Base-by-base conservation (phyloP, 2,113 vertebrate genomes). In the Cacatua alba region DNA sequence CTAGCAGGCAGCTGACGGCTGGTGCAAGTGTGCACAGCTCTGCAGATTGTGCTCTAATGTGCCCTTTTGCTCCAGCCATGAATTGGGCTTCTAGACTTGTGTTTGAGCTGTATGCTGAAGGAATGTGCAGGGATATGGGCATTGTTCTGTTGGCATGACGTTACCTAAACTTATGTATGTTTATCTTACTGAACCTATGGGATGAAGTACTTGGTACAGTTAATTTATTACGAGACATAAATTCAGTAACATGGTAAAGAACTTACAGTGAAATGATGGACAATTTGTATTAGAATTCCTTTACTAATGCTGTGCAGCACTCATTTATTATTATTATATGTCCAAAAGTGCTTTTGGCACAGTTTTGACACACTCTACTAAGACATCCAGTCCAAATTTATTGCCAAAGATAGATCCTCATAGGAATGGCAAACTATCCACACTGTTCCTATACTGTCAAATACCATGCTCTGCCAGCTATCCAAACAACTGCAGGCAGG, bases 331-430 rank as follows among this genome's bases (percentile, higher is more conserved):
- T 95, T 96, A 91, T 92, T 96, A 83, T 90, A 95, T 48, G 92
- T 95, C 78, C 90, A 76, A 94, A 95, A 96, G 94, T 95, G 90
- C 90, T 96, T 96, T 93, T 97, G 97, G 95, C 97, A 96, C 76
- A 53, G 93, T 84, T 93, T 80, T 95, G 97, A 97, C 90, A 82
- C 44, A 67, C 62, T 93, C 76, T 71, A 46, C 93, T 95, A 85
- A 97, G 94, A 94, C 91, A 88, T 76, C 33, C 90, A 94, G 71
- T 57, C 88, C 93, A 94, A 96, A 95, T 96, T 95, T 97, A 96
- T 96, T 96, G 91, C 95, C 95, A 64, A 90, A 76, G 84, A 79
- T 83, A 93, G 81, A 94, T 92, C 83, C 95, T 94, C 14, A 2
- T 25, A 96, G 93, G 95, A 97, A 81, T 79, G 62, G 79, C 88